A percentile compares a stretch with the other conserved stretches of the same genome.
Evolutionary conservation across 1,140 invertebrate species (phyloP).

Genomic region (Lasioglossum baleicum): DNA sequence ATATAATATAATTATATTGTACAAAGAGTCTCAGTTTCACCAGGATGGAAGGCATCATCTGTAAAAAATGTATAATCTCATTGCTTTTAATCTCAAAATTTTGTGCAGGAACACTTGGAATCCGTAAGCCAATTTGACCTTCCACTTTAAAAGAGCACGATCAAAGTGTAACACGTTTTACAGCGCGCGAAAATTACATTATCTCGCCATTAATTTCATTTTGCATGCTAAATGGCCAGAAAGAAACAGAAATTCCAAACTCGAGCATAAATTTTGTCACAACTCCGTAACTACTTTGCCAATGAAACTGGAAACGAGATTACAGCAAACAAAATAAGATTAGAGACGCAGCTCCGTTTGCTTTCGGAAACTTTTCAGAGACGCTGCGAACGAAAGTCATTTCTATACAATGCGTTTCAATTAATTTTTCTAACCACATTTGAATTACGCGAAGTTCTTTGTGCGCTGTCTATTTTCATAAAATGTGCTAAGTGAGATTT

Average conservation of each 20-base stretch:
- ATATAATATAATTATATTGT: too few species aligned
- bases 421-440: not conserved
- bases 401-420: not conserved
- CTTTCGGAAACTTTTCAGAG: not conserved
- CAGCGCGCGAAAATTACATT: not conserved
- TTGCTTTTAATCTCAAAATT: not conserved
- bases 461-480: too few species aligned
- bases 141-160: too few species aligned
- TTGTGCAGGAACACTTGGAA: too few species aligned
- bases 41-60: too few species aligned
- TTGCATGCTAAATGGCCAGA: not conserved
- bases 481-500: too few species aligned
- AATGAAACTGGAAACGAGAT: not conserved
- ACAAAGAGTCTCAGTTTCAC: too few species aligned
- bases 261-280: not conserved
- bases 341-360: not conserved
- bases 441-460: not conserved
- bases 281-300: not conserved
- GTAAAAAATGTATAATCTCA: not conserved
- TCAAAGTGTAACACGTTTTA: not conserved
- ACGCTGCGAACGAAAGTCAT: not conserved
- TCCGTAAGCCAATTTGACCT: too few species aligned
- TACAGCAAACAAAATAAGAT: not conserved
- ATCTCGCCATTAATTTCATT: not conserved
- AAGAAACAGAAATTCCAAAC: not conserved